Evolutionary conservation across 1,140 invertebrate genomes (phyloP).

Genomic region (Cecropterus lyciades): DNA sequence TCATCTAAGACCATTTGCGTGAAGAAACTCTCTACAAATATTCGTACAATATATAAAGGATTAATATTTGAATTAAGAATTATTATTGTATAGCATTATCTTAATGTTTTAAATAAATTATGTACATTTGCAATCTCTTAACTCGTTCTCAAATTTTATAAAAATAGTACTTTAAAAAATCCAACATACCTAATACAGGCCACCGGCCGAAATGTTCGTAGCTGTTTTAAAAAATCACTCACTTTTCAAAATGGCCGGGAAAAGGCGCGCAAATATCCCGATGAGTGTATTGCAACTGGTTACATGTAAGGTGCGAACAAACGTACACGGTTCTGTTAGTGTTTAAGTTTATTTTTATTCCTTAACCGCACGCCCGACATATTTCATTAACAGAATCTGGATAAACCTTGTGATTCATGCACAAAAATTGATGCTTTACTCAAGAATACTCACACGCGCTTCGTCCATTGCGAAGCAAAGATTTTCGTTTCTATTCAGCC

Average conservation of each 20-base stretch:
- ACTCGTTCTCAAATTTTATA: too few relatives aligned
- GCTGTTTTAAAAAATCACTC: slow-evolving; percentile 25
- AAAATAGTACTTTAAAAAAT: background rate
- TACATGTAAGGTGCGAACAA: slow-evolving; percentile 67
- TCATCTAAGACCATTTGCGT: slow-evolving; percentile 25
- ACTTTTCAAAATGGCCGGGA: slow-evolving; percentile 39
- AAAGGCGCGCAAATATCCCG: slow-evolving; percentile 61
- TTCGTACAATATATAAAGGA: too few relatives aligned
- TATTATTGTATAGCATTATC: too few relatives aligned
- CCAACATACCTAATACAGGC: slow-evolving; percentile 12
- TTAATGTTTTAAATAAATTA: too few relatives aligned
- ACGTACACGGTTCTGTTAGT: slow-evolving; percentile 57
- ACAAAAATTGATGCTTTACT: slow-evolving; percentile 2
- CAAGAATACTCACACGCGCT: slow-evolving; percentile 6
- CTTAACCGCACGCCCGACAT: slow-evolving; percentile 53
- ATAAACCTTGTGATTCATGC: slow-evolving; percentile 27
- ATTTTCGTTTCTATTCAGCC: background rate
- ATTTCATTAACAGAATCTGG: slow-evolving; percentile 49
- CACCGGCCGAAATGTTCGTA: slow-evolving; percentile 3
- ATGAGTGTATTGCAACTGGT: slow-evolving; percentile 54
- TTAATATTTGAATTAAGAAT: too few relatives aligned
- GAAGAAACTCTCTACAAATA: slow-evolving; percentile 1
- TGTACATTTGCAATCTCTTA: too few relatives aligned
- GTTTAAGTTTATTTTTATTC: slow-evolving; percentile 76
- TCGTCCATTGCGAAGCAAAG: slow-evolving; percentile 10